Evolutionary conservation across 2,888 invertebrate species (phyloP).

Genomic region (Rhaphigaster nebulosa): DNA sequence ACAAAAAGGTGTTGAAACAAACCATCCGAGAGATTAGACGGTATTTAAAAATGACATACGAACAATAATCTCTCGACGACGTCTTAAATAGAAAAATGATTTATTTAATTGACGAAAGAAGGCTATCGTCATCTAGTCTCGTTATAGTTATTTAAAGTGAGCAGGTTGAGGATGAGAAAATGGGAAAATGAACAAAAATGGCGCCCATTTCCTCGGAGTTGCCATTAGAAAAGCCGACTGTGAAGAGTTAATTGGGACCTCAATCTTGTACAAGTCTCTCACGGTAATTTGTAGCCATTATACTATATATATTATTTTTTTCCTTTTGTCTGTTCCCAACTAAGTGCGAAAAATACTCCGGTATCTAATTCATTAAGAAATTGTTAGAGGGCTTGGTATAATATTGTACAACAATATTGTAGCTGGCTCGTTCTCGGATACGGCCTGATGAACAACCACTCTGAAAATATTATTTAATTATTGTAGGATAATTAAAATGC

Average conservation of each 20-base stretch:
- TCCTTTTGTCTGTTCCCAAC: neutral
- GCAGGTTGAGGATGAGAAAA: neutral
- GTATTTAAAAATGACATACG: neutral
- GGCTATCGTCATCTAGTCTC: neutral
- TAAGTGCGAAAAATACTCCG: neutral
- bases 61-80: neutral
- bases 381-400: neutral
- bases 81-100: neutral
- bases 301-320: neutral
- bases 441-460: neutral
- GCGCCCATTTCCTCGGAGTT: neutral
- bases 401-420: neutral
- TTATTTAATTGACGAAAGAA: neutral
- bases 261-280: too few species aligned
- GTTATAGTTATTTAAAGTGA: neutral
- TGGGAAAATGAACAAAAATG: neutral
- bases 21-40: neutral
- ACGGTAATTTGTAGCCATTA: neutral
- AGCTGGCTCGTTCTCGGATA: neutral
- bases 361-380: neutral
- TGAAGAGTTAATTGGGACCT: neutral
- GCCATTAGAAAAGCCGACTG: neutral
- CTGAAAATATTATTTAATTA: slow-evolving; percentile 5
- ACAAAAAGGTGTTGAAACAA: neutral
- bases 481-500: neutral